These are phyloP conservation scores for Cladopsammia gracilis DNA, from an alignment of 64 coral and sea anemone genomes.

Conservation along the genomic window DNA sequence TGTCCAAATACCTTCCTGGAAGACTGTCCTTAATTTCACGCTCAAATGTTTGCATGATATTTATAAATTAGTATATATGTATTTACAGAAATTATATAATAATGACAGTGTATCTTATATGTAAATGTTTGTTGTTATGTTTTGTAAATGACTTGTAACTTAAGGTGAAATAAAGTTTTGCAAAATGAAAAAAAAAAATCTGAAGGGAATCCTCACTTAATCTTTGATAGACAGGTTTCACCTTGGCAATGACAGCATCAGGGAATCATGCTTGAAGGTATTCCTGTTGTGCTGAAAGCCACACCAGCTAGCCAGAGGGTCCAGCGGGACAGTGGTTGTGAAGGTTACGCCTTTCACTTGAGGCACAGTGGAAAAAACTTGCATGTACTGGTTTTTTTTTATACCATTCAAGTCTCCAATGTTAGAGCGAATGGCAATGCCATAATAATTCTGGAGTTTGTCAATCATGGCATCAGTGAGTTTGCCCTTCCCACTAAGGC, in stretches of 20 bases:
- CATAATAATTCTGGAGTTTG: slow-evolving; percentile 75
- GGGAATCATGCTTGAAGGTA: slow-evolving; percentile 57
- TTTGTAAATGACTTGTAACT: too few species aligned
- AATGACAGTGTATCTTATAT: too few species aligned
- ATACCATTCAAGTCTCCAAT: slow-evolving; percentile 61
- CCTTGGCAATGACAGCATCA: slow-evolving; percentile 28
- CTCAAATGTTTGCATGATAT: too few species aligned
- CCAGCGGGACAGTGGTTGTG: slow-evolving; percentile 74
- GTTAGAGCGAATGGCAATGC: slow-evolving; percentile 65
- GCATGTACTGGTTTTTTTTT: slow-evolving; percentile 80
- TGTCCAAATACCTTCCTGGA: too few species aligned
- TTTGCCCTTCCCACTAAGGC: slow-evolving; percentile 59
- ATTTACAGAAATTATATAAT: too few species aligned
- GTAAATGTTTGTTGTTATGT: too few species aligned
- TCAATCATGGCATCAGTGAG: slow-evolving; percentile 58
- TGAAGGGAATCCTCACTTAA: slow-evolving; percentile 56
- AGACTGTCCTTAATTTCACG: too few species aligned
- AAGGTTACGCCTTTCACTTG: slow-evolving; percentile 33
- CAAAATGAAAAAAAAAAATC: too few species aligned
- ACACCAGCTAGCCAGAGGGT: slow-evolving; percentile 65
- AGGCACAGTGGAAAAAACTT: slow-evolving; percentile 72
- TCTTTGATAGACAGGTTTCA: slow-evolving; percentile 57
- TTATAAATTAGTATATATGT: too few species aligned
- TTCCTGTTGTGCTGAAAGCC: slow-evolving; percentile 33
- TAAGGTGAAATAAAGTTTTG: too few species aligned